Evolutionary conservation across 2,113 vertebrate species (phyloP).

Genomic region (Patagioenas fasciata): DNA sequence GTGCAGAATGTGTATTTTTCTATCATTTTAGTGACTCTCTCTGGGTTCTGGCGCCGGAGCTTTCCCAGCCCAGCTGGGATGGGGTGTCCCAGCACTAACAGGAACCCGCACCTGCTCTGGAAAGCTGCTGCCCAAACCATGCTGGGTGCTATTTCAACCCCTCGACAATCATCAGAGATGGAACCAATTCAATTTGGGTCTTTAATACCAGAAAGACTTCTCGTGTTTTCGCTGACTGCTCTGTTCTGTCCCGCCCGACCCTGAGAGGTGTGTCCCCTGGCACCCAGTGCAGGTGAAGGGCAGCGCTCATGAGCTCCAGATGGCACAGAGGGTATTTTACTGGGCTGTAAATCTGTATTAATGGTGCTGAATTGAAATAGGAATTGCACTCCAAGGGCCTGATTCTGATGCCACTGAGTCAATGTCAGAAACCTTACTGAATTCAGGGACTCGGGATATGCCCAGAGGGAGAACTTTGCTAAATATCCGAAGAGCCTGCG

Average conservation of each 20-base stretch:
- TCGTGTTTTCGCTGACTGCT: neutral
- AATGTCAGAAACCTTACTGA: neutral
- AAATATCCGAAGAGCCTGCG: neutral
- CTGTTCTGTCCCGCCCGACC: neutral
- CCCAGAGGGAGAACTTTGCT: neutral
- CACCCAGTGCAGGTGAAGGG: neutral
- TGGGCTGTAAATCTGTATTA: neutral
- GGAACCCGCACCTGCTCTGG: neutral
- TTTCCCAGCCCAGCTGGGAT: neutral
- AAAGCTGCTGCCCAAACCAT: neutral
- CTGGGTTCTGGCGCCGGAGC: neutral
- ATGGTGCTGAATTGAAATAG: neutral
- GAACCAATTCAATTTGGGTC: neutral
- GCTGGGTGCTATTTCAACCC: neutral
- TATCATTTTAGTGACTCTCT: accelerated
- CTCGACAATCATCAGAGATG: neutral
- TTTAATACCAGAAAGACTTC: neutral
- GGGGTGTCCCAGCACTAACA: neutral
- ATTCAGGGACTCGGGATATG: neutral
- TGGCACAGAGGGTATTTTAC: neutral
- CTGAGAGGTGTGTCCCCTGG: neutral
- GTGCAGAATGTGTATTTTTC: neutral
- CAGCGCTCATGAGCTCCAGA: neutral
- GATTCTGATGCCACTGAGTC: neutral
- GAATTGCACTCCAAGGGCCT: neutral